These are phyloP conservation scores for Tineola bisselliella DNA, from an alignment of 2,888 invertebrate genomes.

Conservation along the genomic window DNA sequence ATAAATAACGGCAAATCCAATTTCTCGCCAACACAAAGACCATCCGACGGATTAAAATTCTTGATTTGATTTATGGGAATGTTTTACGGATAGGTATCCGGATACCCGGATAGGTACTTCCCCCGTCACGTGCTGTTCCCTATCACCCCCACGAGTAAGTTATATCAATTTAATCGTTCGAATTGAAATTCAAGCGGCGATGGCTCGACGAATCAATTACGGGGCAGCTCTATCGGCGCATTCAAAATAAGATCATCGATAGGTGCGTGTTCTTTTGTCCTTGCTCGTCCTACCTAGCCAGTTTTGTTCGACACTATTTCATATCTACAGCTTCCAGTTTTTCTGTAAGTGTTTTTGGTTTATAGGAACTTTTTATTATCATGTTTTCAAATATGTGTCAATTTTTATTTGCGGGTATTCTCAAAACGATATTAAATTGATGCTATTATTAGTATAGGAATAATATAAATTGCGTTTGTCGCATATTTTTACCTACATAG, in stretches of 20 bases:
- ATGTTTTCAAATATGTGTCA: too few species aligned
- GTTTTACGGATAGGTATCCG: slow-evolving; percentile 1
- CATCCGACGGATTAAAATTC: slow-evolving; percentile 11
- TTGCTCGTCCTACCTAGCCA: neutral
- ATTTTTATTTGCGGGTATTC: too few species aligned
- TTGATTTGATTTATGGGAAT: slow-evolving; percentile 14
- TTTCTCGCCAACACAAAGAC: neutral
- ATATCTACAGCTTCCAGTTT: neutral
- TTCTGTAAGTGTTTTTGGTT: too few species aligned
- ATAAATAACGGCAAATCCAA: neutral
- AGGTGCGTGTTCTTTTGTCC: slow-evolving; percentile 8
- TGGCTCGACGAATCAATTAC: slow-evolving; percentile 57
- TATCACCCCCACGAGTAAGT: slow-evolving; percentile 29
- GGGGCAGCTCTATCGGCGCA: slow-evolving; percentile 28
- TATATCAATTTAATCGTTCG: slow-evolving; percentile 61
- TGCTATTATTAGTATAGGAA: too few species aligned
- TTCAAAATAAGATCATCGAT: slow-evolving; percentile 33
- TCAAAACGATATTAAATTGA: too few species aligned
- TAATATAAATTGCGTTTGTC: too few species aligned
- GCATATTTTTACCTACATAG: neutral
- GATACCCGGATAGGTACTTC: neutral
- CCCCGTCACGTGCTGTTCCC: slow-evolving; percentile 26
- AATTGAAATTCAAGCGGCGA: slow-evolving; percentile 59
- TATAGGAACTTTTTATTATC: too few species aligned
- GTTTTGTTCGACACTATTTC: neutral